These are phyloP conservation scores for Thunnus maccoyii DNA, from an alignment of 2,113 vertebrate species.

Conservation along the genomic window DNA sequence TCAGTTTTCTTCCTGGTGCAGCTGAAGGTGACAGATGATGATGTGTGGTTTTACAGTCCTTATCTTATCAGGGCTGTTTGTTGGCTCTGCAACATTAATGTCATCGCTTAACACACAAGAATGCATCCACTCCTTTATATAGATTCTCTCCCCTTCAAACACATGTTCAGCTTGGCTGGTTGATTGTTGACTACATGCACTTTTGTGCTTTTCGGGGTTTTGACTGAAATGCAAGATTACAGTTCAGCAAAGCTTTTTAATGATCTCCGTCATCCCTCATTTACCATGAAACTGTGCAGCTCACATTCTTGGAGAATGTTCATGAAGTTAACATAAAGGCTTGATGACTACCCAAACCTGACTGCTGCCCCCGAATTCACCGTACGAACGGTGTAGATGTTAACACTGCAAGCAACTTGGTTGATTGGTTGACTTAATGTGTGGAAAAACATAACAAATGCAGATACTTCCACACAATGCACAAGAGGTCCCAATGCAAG, in stretches of 20 bases:
- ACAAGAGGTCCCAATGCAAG: no score
- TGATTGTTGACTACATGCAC: slow-evolving; percentile 13
- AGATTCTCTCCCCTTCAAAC: slow-evolving; percentile 10
- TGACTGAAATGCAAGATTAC: slow-evolving; percentile 39
- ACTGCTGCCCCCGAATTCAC: not conserved
- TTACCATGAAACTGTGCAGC: slow-evolving; percentile 17
- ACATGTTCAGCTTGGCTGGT: slow-evolving; percentile 57
- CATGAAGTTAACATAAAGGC: not conserved
- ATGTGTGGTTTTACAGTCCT: slow-evolving; percentile 42
- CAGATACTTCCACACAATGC: no score
- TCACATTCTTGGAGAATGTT: not conserved
- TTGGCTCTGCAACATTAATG: slow-evolving; percentile 24
- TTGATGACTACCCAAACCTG: not conserved
- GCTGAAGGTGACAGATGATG: slow-evolving; percentile 32
- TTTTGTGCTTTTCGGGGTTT: slow-evolving; percentile 19
- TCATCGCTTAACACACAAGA: slow-evolving; percentile 25
- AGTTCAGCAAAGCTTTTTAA: slow-evolving; percentile 27
- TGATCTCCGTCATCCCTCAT: slow-evolving; percentile 17
- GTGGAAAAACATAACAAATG: not conserved
- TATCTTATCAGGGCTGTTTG: slow-evolving; percentile 62
- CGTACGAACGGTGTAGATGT: not conserved
- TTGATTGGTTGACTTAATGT: not conserved
- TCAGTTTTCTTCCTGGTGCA: slow-evolving; percentile 25
- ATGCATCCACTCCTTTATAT: slow-evolving; percentile 13
- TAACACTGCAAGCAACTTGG: not conserved